These are phyloP conservation scores for Cylloceria caligata DNA, from an alignment of 2,888 invertebrate genomes.

Conservation along the genomic window DNA sequence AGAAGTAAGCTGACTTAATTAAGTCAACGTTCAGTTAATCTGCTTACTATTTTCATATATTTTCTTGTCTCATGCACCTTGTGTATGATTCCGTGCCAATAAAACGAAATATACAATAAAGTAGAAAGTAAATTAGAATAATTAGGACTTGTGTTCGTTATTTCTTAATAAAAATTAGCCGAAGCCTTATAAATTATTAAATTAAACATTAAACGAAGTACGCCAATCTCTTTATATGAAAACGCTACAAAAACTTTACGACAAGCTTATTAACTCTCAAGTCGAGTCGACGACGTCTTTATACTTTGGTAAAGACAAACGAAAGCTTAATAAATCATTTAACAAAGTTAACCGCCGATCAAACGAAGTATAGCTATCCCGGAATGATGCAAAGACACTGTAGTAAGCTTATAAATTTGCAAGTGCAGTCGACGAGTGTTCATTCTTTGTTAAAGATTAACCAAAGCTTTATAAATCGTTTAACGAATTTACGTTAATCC, in stretches of 20 bases:
- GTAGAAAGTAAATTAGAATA: not conserved
- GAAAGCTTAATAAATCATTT: too few relatives aligned
- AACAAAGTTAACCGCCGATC: too few relatives aligned
- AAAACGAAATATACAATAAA: not conserved
- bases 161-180: not conserved
- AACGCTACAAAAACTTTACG: too few relatives aligned
- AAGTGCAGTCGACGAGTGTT: too few relatives aligned
- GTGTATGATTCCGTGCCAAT: not conserved
- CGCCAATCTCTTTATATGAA: too few relatives aligned
- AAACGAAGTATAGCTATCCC: too few relatives aligned
- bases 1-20: too few relatives aligned
- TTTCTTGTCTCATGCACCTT: not conserved
- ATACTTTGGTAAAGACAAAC: too few relatives aligned
- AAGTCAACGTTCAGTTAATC: not conserved
- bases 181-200: not conserved
- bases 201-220: not conserved
- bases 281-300: too few relatives aligned
- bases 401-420: too few relatives aligned
- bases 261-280: too few relatives aligned
- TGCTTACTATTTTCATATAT: not conserved
- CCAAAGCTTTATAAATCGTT: not conserved
- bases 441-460: not conserved
- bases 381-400: too few relatives aligned
- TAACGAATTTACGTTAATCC: not conserved
- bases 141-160: constrained; percentile 3